Evolutionary conservation across 2,888 invertebrate species (phyloP), one percentile per base, ranked within the genome.

Genomic region (Melanargia galathea): DNA sequence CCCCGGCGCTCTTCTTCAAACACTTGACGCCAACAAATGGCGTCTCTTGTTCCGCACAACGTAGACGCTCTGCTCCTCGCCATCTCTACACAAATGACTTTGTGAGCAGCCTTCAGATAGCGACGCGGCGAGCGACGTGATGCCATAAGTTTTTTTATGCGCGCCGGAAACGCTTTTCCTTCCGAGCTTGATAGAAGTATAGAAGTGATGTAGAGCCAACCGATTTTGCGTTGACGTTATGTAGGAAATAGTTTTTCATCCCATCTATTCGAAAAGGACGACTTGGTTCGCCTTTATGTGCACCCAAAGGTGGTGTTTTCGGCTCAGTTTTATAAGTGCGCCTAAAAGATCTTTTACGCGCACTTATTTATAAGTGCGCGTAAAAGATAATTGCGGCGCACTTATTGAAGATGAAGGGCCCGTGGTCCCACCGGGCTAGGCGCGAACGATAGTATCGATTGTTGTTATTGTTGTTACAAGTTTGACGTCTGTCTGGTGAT

Each of bases 1-100:
- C 81, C 78, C 79, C 80, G 76, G 73, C 76, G 67, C 84, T 81
- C 84, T 80, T 83, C 83, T 78, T 79, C 76, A 85, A 86, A 86
- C 86, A 87, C 85, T 83, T 76, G 78, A 75, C 79, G 86, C 79
- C 77, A 83, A 85, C 86, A 82, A 84, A 86, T 82, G 81, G 78
- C 75, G 75, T 71, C 76, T 72, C 75, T 80, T 78, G 77, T 79
- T 76, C 75, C 75, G 73, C 76, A 77, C 64, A 64, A 55, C 62
- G 62, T n/a, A n/a, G n/a, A n/a, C n/a, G n/a, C n/a, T 62, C 62
- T 60, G 48, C 33, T 30, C 35, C 57, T 48, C 40, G 46, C 38
- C 66, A 45, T 61, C 66, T 63, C 56, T 57, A 63, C 67, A 64
- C 66, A 67, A 69, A 71, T 71, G 71, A 71, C 64, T 70, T 68